Evolutionary conservation across 2,797 vertebrate genomes (phyloP), one percentile per base, ranked within the genome.

Genomic region (Alcedo atthis): DNA sequence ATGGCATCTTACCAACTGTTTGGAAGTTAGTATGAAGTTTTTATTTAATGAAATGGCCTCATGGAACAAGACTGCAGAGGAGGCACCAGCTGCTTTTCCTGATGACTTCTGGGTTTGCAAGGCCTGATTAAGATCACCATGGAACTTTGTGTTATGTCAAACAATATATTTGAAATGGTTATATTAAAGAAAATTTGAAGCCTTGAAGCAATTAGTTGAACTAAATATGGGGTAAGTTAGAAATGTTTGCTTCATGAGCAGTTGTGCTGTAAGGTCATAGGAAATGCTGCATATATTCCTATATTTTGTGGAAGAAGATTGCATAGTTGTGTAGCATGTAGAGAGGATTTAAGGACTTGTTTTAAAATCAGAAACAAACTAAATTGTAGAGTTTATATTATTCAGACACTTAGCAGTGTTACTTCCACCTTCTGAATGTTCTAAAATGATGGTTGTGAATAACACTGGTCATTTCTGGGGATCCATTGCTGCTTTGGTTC

Each of bases 301-400:
- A 1, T 62, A 16, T 28, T 53, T 33, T 76, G 17, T 59, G 19
- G 37, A 46, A 77, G 81, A 59, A 35, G 63, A 15, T 22, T 33
- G 16, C 4, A 2, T 57, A 9, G 0, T 4, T 46, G 10, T 53
- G 8, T 3, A 48, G 9, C 4, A 10, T 25, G 16, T 57, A 10
- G 20, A 48, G 24, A 42, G 33, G 35, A 35, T 43, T 74, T 26
- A 37, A 77, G 66, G 42, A 49, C 6, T 68, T 45, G 53, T 40
- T 48, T 35, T 25, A 37, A 79, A 61, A 70, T 54, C 40, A 79
- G 54, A 55, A 91, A 28, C 22, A 33, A 76, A 49, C 37, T 53
- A 30, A 57, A 51, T 68, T 8, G 6, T 33, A 33, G 25, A 35
- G 11, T 79, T 91, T 9, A 14, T 70, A 7, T 61, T 75, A 12